These are phyloP conservation scores for Tenthredo notha DNA, from an alignment of 2,888 invertebrate species.

Conservation along the genomic window DNA sequence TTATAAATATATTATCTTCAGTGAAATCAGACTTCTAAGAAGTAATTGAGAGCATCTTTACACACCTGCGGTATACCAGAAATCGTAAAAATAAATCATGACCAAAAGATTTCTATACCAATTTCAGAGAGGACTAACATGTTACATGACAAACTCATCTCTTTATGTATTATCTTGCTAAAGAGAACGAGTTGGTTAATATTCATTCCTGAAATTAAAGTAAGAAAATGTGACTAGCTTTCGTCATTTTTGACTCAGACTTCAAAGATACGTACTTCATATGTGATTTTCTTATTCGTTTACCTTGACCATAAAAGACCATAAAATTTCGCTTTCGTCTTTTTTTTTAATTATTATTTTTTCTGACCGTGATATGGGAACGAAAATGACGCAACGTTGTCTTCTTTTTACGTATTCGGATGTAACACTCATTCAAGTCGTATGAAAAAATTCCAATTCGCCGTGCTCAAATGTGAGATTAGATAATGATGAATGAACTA, in stretches of 20 bases:
- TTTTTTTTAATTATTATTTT: background rate
- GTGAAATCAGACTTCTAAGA: conserved; percentile 45
- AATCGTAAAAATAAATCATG: conserved; percentile 22
- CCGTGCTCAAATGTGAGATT: background rate
- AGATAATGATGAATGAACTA: background rate
- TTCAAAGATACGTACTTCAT: background rate
- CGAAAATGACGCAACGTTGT: background rate
- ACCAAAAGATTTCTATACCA: conserved; percentile 14
- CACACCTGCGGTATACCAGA: conserved; percentile 19
- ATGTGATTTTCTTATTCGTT: background rate
- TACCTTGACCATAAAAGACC: background rate
- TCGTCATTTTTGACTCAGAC: background rate
- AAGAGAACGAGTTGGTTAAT: background rate
- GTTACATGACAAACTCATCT: background rate
- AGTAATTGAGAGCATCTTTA: conserved; percentile 48
- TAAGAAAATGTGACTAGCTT: background rate
- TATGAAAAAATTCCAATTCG: background rate
- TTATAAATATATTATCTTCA: conserved; percentile 16
- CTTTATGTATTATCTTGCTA: background rate
- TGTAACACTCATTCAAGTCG: background rate
- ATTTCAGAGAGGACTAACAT: background rate
- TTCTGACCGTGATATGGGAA: background rate
- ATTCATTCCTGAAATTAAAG: background rate
- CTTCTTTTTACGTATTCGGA: background rate
- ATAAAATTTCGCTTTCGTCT: background rate